These are phyloP conservation scores for Styela plicata DNA, from an alignment of 23 tunicate species.

Conservation along the genomic window DNA sequence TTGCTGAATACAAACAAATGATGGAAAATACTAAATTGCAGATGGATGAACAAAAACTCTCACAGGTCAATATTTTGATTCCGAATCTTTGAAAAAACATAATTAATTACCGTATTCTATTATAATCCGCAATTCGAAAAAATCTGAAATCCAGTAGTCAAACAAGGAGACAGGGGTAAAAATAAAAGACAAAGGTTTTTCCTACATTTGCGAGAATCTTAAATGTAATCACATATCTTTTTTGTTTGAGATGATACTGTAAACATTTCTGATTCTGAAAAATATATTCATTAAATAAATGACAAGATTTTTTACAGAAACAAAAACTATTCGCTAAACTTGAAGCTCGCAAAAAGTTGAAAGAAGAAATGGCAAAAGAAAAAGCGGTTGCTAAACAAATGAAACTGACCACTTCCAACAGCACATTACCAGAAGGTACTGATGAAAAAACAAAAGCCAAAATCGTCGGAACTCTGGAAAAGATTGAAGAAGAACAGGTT, in stretches of 20 bases:
- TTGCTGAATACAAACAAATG: conserved; percentile 47
- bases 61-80: no score
- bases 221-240: no score
- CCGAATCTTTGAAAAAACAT: no score
- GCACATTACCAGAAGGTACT: conserved; percentile 5
- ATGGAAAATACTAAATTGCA: conserved; percentile 27
- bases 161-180: no score
- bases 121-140: no score
- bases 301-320: conserved; percentile 47
- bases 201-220: no score
- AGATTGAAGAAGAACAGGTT: conserved; percentile 23
- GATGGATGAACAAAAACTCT: conserved; percentile 27
- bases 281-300: no score
- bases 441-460: conserved; percentile 24
- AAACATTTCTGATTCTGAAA: no score
- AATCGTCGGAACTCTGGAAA: conserved; percentile 33
- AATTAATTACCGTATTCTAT: no score
- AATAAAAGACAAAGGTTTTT: no score
- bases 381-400: conserved; percentile 78
- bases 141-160: no score
- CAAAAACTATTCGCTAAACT: conserved; percentile 56
- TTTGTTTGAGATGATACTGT: background rate
- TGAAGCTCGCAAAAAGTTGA: conserved; percentile 63
- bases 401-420: conserved; percentile 26
- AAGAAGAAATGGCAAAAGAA: conserved; percentile 82